Evolutionary conservation across 2,113 vertebrate species (phyloP), one percentile per base, ranked within the genome.

Genomic region (Melanocharis versteri): DNA sequence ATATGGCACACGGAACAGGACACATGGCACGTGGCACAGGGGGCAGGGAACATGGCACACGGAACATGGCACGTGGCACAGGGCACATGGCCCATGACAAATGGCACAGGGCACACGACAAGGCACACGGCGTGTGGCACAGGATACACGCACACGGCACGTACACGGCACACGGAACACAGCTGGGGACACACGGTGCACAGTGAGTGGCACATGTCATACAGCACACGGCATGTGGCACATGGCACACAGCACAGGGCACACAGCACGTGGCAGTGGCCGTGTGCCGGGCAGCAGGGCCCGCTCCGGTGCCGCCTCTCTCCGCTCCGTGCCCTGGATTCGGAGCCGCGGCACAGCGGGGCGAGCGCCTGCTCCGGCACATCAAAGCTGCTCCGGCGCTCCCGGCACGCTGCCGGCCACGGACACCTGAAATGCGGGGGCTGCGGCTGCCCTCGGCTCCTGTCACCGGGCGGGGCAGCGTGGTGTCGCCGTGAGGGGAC

Each of bases 101-200:
- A 6, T 1, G 44, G 45, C 6, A 53, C 18, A 8, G 2, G 7
- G 18, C 24, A 47, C 21, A 4, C 0, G 3, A 27, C 10, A 4
- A 1, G 1, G 28, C 6, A 33, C 6, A 7, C 23, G 61, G 33
- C 13, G 27, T 14, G 3, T 1, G 6, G 27, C 11, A n/a, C n/a
- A n/a, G n/a, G n/a, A n/a, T n/a, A n/a, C n/a, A n/a, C n/a, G n/a
- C n/a, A 48, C 15, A 7, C 9, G 12, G 9, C 18, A n/a, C 31
- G 13, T 3, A 21, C 18, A 5, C 0, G 2, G 21, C 20, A 57
- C 23, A 20, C 2, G 14, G 3, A 13, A n/a, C 14, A 28, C 2
- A 11, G 11, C 24, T 45, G 16, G 15, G 0, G 2, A n/a, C 3
- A 13, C 27, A 9, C 0, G 19, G 42, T 26, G 23, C 35, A 39